Evolutionary conservation across 2,797 vertebrate species (phyloP), one percentile per base, ranked within the genome.

Genomic region (Falco concolor): DNA sequence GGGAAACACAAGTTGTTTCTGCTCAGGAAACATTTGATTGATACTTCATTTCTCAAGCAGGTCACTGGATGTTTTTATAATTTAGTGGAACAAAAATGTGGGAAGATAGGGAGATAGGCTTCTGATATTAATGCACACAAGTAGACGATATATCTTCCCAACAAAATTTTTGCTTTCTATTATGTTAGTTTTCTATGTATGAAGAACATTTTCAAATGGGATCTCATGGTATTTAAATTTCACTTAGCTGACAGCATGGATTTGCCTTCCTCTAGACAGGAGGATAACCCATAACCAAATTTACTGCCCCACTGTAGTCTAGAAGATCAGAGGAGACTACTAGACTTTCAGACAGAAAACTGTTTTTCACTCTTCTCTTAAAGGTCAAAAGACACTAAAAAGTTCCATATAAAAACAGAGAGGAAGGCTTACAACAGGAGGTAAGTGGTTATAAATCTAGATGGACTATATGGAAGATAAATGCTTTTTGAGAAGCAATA

Each of bases 11-110:
- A 49, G 18, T 96, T 96, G 88, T 95, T 95, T 97, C 89, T 97
- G 96, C 90, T 97, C 98, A 98, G 98, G 98, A 98, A 98, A 98
- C 98, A 98, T 95, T 98, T 98, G 98, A 90, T 28, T 84, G 93
- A 97, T 96, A 90, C 87, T 94, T 96, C 52, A 87, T 91, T 97
- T 97, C 97, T 98, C 95, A 91, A 96, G 91, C 74, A 59, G 97
- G 94, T 97, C 87, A 77, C 80, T 79, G 87, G 93, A 89, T 92
- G 57, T 63, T 96, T 97, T 94, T 96, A 92, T 94, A 96, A 97
- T 89, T 96, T 89, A 97, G 95, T 95, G 95, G 96, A 97, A 96
- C 61, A 93, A 95, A 94, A 96, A 95, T 95, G 94, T 97, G 96
- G 96, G 97, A 97, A 97, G 95, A 97, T 27, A 45, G 13, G 28